These are phyloP conservation scores for Conger conger DNA, from an alignment of 2,113 vertebrate genomes.

Conservation along the genomic window DNA sequence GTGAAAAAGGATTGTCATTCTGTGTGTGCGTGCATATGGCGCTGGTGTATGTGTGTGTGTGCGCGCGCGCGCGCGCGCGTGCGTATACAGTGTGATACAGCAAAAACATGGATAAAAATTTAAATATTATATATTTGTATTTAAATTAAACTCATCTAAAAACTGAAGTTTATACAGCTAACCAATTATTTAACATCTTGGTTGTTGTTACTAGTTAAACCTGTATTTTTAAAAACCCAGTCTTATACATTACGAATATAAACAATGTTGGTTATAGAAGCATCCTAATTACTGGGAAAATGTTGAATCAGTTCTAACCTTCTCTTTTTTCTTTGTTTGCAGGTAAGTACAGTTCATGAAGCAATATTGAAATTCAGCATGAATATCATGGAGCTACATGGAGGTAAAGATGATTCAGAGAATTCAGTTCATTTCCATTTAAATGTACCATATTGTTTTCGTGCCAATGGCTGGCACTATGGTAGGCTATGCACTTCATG, in stretches of 20 bases:
- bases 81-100: neutral
- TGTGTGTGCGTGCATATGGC: neutral
- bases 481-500: no score
- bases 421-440: no score
- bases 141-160: neutral
- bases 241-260: neutral
- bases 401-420: neutral
- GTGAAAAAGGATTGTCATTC: neutral
- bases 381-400: neutral
- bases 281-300: neutral
- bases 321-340: neutral
- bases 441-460: no score
- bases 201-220: neutral
- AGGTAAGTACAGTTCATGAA: constrained; percentile 9
- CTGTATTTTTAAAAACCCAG: neutral
- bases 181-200: neutral
- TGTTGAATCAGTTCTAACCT: neutral
- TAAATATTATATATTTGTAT: no score
- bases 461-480: no score
- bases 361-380: neutral
- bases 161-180: neutral
- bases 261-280: neutral
- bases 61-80: neutral
- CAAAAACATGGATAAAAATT: neutral
- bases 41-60: no score